Evolutionary conservation across 2,888 invertebrate species (phyloP).

Genomic region (Hybos culiciformis): DNA sequence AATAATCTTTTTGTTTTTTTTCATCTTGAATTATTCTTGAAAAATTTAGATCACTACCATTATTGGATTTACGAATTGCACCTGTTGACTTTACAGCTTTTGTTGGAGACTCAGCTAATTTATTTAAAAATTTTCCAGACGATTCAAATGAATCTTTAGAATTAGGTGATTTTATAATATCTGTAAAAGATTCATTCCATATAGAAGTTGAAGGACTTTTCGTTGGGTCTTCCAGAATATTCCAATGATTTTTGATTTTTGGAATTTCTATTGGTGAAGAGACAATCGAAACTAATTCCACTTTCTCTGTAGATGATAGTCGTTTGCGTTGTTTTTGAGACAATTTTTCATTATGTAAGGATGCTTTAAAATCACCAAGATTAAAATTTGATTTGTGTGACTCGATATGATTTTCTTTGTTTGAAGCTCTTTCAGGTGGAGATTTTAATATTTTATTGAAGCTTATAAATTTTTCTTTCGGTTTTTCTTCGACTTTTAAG

Average conservation of each 20-base stretch:
- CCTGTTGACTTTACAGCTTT: background rate
- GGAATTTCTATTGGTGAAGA: constrained; percentile 19
- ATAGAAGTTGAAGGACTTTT: too few relatives aligned
- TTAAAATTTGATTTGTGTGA: background rate
- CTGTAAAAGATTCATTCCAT: constrained; percentile 30
- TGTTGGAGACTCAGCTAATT: background rate
- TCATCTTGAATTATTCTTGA: constrained; percentile 58
- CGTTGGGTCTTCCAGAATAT: constrained; percentile 11
- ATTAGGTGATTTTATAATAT: constrained; percentile 23
- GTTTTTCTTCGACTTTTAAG: constrained; percentile 37
- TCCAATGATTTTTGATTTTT: constrained; percentile 26
- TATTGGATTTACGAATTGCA: constrained; percentile 4
- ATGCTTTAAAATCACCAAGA: background rate
- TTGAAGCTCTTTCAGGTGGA: background rate
- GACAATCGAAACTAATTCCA: constrained; percentile 15
- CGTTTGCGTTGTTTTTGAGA: constrained; percentile 46
- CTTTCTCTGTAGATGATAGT: constrained; percentile 33
- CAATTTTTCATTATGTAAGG: constrained; percentile 27
- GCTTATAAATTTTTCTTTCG: constrained; percentile 36
- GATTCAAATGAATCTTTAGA: background rate
- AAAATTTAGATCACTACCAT: constrained; percentile 30
- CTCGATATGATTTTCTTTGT: background rate
- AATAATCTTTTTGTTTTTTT: constrained; percentile 55
- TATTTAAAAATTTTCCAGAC: background rate
- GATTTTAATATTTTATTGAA: constrained; percentile 14